Conservation (phyloP, 2,888 invertebrate species). For the Heliconius ethilla region DNA sequence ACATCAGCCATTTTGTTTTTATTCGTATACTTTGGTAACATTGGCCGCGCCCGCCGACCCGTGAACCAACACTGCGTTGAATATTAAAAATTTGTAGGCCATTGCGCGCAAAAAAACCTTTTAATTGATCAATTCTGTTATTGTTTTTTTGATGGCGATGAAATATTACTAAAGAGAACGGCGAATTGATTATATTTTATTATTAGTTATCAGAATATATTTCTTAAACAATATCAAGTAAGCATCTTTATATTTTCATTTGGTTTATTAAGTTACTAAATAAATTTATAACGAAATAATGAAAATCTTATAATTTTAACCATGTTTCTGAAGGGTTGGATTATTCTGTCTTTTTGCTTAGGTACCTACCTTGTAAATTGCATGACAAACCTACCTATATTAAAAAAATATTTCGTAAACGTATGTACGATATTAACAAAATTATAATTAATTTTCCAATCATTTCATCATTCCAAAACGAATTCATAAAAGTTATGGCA, state of each 20-base stretch:
- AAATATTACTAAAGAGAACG: neutral
- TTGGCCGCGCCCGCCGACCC: slow-evolving; percentile 57
- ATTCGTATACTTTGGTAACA: slow-evolving; percentile 57
- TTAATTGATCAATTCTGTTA: slow-evolving; percentile 37
- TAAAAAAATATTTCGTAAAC: neutral
- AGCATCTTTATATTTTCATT: neutral
- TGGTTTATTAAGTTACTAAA: no score
- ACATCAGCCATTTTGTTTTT: slow-evolving; percentile 53
- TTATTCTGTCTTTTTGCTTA: neutral
- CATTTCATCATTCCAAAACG: neutral
- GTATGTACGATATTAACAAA: neutral
- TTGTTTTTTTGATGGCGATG: slow-evolving; percentile 27
- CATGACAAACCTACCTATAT: neutral
- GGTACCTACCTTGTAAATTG: neutral
- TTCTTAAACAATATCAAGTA: neutral
- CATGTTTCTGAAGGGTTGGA: no score
- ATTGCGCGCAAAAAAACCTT: slow-evolving; percentile 43
- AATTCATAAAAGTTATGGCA: slow-evolving; percentile 13
- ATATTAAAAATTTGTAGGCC: slow-evolving; percentile 66
- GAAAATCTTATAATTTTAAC: no score
- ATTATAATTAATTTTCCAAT: neutral
- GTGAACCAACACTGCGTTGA: slow-evolving; percentile 59
- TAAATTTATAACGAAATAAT: no score
- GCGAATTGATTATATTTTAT: neutral
- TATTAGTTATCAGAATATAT: neutral